These are phyloP conservation scores for Prosopocoilus inquinatus DNA, from an alignment of 2,888 invertebrate genomes.

Conservation along the genomic window DNA sequence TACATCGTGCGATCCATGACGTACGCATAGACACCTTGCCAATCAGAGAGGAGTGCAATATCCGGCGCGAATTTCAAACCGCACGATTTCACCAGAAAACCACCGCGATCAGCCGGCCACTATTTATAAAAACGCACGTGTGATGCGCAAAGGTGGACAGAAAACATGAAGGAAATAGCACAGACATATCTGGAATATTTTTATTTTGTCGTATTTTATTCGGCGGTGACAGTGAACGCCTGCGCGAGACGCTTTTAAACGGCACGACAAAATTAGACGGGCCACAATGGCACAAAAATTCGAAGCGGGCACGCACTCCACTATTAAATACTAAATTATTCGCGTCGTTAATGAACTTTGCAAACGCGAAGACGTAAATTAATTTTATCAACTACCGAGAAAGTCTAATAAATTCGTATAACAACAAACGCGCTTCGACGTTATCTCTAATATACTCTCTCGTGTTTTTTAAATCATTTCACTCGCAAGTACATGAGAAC, in stretches of 20 bases:
- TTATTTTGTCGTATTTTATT: conserved; percentile 36
- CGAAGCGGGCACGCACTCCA: conserved; percentile 5
- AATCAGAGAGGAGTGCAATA: neutral
- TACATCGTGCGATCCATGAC: conserved; percentile 88
- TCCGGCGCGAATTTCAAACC: conserved; percentile 14
- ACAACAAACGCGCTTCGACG: neutral
- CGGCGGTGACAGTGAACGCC: conserved; percentile 28
- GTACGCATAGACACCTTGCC: neutral
- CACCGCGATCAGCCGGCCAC: conserved; percentile 1
- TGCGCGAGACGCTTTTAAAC: conserved; percentile 27
- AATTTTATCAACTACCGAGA: neutral
- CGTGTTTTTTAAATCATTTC: no score
- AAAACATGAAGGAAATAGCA: conserved; percentile 22
- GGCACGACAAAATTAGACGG: conserved; percentile 20
- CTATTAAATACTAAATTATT: conserved; percentile 2
- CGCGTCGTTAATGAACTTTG: no score
- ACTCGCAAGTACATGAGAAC: no score
- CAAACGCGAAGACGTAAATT: neutral
- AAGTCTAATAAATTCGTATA: neutral
- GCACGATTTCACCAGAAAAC: neutral
- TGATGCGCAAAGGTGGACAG: neutral
- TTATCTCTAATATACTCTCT: neutral
- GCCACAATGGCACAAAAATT: conserved; percentile 19
- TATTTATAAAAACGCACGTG: conserved; percentile 8
- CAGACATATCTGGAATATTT: conserved; percentile 35